Conservation (phyloP, 2,888 invertebrate genomes). For the Camptogramma bilineatum region DNA sequence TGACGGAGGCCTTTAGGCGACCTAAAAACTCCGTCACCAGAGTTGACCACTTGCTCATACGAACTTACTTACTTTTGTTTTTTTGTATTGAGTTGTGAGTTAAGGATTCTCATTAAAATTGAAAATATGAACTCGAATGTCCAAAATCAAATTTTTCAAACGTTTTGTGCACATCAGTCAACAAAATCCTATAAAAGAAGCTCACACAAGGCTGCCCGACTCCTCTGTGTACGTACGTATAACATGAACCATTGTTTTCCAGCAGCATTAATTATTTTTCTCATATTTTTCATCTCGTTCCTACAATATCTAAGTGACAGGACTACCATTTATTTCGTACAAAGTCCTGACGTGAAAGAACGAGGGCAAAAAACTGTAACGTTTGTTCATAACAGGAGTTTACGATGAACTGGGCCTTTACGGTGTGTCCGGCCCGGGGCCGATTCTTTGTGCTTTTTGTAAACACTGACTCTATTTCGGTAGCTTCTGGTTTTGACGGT, state of each 20-base stretch:
- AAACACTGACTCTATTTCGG: constrained; percentile 32
- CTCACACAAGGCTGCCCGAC: background rate
- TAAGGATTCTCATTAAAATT: no score
- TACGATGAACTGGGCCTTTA: constrained; percentile 45
- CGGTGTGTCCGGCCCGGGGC: constrained; percentile 33
- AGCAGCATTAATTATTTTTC: constrained; percentile 16
- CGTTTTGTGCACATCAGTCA: background rate
- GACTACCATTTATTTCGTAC: constrained; percentile 35
- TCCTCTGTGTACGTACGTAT: background rate
- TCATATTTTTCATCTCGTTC: constrained; percentile 21
- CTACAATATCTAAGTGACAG: constrained; percentile 29
- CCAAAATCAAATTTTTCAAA: no score
- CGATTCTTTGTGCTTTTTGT: constrained; percentile 38
- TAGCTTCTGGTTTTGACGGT: constrained; percentile 5
- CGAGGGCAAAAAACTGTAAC: constrained; percentile 45
- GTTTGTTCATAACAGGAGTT: constrained; percentile 50
- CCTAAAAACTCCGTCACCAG: no score
- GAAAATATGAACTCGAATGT: background rate
- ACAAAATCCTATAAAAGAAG: background rate
- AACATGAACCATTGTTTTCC: constrained; percentile 16
- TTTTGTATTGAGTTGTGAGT: no score
- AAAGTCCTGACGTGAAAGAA: constrained; percentile 41
- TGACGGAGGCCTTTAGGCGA: no score
- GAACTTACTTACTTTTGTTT: no score
- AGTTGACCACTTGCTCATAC: no score